Percentiles rank a stretch among this genome's conserved stretches.
Evolutionary conservation across 2,797 vertebrate genomes (phyloP).

Genomic region (Spea hammondii): DNA sequence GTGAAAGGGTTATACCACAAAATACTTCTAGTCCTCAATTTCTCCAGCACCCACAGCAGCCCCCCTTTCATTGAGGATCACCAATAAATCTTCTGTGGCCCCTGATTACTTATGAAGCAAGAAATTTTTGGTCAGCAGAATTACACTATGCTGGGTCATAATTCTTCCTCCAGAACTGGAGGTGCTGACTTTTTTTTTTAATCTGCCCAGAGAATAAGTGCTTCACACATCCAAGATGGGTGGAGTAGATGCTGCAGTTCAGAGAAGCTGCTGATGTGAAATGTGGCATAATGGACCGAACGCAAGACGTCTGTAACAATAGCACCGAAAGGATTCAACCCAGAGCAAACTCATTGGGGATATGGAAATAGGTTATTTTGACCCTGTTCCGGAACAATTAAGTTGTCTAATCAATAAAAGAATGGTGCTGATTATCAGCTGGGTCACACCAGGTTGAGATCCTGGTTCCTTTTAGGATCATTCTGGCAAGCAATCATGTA

Average conservation of each 20-base stretch:
- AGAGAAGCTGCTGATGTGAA: background rate
- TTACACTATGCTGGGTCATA: constrained; percentile 71
- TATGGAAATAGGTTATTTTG: too few relatives aligned
- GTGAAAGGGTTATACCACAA: background rate
- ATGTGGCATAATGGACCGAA: background rate
- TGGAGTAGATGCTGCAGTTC: constrained; percentile 9
- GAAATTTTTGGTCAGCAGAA: constrained; percentile 79
- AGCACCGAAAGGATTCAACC: background rate
- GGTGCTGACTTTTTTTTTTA: constrained; percentile 65
- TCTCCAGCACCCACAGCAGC: background rate
- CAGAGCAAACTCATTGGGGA: background rate
- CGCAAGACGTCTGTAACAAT: background rate
- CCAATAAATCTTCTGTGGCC: constrained; percentile 72
- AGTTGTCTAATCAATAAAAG: too few relatives aligned
- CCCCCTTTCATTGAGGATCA: constrained; percentile 61
- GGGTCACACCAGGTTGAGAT: too few relatives aligned
- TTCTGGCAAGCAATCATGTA: too few relatives aligned
- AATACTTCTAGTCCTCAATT: too few relatives aligned
- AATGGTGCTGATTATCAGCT: too few relatives aligned
- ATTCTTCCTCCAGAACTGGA: constrained; percentile 71
- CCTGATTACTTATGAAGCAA: constrained; percentile 74
- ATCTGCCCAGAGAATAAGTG: constrained; percentile 67
- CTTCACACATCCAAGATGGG: constrained; percentile 48
- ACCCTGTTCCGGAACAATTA: too few relatives aligned
- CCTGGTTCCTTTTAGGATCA: too few relatives aligned